A percentile compares a stretch with the other conserved stretches of the same genome.
Conservation (phyloP, 2,888 invertebrate species). For the Andrena bucephala region DNA sequence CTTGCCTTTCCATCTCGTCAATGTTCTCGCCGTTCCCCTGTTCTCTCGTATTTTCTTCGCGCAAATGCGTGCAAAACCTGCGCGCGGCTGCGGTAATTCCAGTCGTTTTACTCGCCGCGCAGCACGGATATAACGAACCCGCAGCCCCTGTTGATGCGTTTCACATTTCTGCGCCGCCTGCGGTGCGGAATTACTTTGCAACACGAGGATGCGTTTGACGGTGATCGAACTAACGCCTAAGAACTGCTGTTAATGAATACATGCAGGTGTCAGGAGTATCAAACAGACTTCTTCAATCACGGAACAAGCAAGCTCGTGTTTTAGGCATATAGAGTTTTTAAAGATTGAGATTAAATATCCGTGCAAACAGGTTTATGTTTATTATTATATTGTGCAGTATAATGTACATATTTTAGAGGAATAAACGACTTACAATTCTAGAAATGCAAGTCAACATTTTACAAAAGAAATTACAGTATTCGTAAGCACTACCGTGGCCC, state of each 20-base stretch:
- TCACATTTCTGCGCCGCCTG: constrained; percentile 37
- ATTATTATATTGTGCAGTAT: too few relatives aligned
- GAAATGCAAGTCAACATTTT: too few relatives aligned
- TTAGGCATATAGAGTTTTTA: too few relatives aligned
- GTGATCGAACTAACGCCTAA: neutral
- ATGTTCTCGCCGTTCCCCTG: neutral
- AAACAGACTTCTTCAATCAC: too few relatives aligned
- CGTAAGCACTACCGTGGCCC: too few relatives aligned
- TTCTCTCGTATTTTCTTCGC: neutral
- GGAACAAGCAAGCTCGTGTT: too few relatives aligned
- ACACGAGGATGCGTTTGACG: constrained; percentile 9
- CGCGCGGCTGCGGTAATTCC: constrained; percentile 20
- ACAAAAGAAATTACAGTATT: too few relatives aligned
- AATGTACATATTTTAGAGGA: too few relatives aligned
- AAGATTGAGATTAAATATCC: too few relatives aligned
- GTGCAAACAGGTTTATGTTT: too few relatives aligned
- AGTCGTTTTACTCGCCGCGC: constrained; percentile 23
- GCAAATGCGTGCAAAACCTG: constrained; percentile 32
- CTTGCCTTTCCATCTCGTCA: neutral
- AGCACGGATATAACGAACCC: constrained; percentile 30
- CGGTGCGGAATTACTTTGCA: constrained; percentile 19
- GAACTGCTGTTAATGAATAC: neutral
- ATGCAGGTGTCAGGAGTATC: neutral
- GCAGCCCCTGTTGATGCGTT: constrained; percentile 41
- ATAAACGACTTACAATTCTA: too few relatives aligned